A percentile compares a stretch with the other conserved stretches of the same genome.
These are phyloP conservation scores for Dugesia japonica DNA, from an alignment of 2,888 invertebrate genomes.

Conservation along the genomic window DNA sequence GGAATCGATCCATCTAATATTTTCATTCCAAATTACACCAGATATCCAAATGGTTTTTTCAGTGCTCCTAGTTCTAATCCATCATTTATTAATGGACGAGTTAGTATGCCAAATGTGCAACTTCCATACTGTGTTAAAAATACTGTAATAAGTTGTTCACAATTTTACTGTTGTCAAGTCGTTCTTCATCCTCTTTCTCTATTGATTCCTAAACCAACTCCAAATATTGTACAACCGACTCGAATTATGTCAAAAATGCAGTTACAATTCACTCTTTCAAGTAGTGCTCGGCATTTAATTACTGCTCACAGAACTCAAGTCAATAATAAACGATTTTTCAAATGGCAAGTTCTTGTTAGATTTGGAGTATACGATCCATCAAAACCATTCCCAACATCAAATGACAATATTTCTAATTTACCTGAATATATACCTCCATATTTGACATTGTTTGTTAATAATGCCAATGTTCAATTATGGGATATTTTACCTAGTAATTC, in stretches of 20 bases:
- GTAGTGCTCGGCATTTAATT: not conserved
- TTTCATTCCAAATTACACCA: not conserved
- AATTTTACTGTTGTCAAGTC: conserved; percentile 1
- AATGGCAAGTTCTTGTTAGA: not conserved
- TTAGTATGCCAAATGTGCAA: not conserved
- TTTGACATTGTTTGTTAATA: not conserved
- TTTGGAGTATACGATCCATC: conserved; percentile 8
- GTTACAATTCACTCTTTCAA: not conserved
- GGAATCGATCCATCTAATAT: not conserved
- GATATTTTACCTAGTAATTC: conserved; percentile 1
- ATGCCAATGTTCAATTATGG: not conserved
- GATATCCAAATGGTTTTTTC: not conserved
- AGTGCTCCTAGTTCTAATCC: not conserved
- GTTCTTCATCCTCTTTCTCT: conserved; percentile 5
- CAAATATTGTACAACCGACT: not conserved
- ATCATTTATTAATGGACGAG: not conserved
- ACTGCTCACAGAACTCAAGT: not conserved
- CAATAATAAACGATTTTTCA: not conserved
- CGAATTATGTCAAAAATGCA: not conserved
- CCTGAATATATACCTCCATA: not conserved
- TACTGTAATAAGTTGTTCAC: not conserved
- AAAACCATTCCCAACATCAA: not conserved
- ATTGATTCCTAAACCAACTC: not conserved
- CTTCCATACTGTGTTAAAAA: not conserved
- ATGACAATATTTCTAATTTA: not conserved